Conservation (phyloP, 2,797 vertebrate genomes). For the Toxotes lorentzi region DNA sequence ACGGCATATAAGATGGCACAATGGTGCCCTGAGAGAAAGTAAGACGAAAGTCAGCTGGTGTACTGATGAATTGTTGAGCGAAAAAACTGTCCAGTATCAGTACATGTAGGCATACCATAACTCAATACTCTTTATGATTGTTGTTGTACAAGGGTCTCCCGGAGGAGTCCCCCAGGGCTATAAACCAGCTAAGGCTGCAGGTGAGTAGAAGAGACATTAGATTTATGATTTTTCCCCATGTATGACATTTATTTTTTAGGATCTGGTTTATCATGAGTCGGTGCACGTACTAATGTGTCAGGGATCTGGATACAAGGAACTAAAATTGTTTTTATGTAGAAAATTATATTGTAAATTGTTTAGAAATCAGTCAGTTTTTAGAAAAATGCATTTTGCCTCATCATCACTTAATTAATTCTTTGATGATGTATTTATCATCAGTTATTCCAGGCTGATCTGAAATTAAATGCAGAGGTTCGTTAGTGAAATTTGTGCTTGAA, state of each 20-base stretch:
- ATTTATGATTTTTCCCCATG: constrained; percentile 34
- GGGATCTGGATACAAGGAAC: background rate
- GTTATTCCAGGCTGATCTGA: background rate
- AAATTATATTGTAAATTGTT: constrained; percentile 5
- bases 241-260: constrained; percentile 31
- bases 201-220: constrained; percentile 68
- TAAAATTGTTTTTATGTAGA: background rate
- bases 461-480: background rate
- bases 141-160: constrained; percentile 79
- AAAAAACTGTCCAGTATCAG: constrained; percentile 34
- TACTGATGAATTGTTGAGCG: constrained; percentile 25
- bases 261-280: constrained; percentile 29
- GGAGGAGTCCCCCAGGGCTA: constrained; percentile 78
- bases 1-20: background rate
- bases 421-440: background rate
- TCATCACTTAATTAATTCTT: background rate
- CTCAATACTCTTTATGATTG: constrained; percentile 45
- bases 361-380: background rate
- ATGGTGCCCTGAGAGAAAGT: constrained; percentile 7
- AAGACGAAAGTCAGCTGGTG: constrained; percentile 17
- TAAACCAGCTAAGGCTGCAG: constrained; percentile 86
- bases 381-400: background rate
- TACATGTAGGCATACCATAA: constrained; percentile 47
- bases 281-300: background rate
- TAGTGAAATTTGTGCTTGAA: background rate